A percentile compares a stretch with the other conserved stretches of the same genome.
Conservation (phyloP, 1,140 invertebrate species). For the Zaprionus camerounensis region DNA sequence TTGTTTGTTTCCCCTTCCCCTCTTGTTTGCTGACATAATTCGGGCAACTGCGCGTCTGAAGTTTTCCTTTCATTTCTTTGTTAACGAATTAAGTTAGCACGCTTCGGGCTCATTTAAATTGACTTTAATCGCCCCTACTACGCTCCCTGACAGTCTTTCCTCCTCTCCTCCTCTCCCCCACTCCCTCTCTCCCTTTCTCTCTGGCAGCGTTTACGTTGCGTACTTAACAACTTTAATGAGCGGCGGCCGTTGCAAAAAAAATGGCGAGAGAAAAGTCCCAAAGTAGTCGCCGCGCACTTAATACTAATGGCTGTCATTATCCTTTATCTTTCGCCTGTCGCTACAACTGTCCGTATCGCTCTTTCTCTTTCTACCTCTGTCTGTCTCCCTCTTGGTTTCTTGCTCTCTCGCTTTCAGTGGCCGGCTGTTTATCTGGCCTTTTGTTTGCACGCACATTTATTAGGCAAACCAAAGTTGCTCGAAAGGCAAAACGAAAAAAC, state of each 20-base stretch:
- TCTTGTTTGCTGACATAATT: constrained; percentile 33
- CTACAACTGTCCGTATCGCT: constrained; percentile 63
- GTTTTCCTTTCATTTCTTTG: constrained; percentile 29
- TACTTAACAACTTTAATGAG: constrained; percentile 83
- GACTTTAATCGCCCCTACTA: constrained; percentile 60
- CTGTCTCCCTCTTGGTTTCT: constrained; percentile 11
- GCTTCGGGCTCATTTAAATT: constrained; percentile 73
- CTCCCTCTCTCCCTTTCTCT: background rate
- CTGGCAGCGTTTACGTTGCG: constrained; percentile 70
- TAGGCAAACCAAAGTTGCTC: constrained; percentile 69
- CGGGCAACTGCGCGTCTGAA: constrained; percentile 11
- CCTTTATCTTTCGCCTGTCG: constrained; percentile 79
- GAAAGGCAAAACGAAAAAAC: constrained; percentile 37
- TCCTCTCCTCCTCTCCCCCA: background rate
- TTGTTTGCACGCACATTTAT: constrained; percentile 80
- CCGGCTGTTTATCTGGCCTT: constrained; percentile 66
- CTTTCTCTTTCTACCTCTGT: constrained; percentile 2
- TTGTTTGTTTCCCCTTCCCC: too few relatives aligned
- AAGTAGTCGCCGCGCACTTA: constrained; percentile 80
- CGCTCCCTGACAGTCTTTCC: background rate
- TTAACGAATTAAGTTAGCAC: constrained; percentile 60
- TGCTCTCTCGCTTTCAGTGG: background rate
- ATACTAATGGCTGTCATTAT: constrained; percentile 83
- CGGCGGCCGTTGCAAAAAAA: constrained; percentile 36
- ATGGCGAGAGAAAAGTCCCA: constrained; percentile 35